phyloP scores from a whole-genome alignment of 2,888 invertebrate genomes.

The Tetragonula carbonaria region DNA sequence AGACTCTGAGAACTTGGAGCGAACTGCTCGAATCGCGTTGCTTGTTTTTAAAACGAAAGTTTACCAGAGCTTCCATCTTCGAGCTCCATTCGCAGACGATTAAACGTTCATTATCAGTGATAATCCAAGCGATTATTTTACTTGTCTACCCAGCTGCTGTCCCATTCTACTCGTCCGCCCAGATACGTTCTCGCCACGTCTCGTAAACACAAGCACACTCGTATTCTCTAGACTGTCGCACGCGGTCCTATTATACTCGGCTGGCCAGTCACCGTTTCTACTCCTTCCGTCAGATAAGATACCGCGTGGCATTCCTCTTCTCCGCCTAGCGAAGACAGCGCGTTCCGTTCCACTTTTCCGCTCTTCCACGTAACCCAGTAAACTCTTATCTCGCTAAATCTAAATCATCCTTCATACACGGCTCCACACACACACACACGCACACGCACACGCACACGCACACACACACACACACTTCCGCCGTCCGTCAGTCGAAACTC shows the following conservation, averaged over 20 bases:
- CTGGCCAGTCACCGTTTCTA: neutral
- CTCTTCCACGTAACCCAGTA: neutral
- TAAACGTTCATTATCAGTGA: neutral
- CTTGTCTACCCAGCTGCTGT: neutral
- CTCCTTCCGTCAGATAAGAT: constrained; percentile 18
- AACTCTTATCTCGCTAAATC: neutral
- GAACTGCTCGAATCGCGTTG: neutral
- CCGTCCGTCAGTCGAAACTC: neutral
- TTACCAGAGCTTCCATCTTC: neutral
- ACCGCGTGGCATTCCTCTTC: constrained; percentile 12
- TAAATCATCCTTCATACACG: neutral
- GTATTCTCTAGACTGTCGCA: neutral
- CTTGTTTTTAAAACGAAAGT: neutral
- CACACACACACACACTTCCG: too few species aligned
- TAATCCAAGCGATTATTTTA: neutral
- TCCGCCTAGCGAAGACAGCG: neutral
- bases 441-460: too few species aligned
- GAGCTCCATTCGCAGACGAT: neutral
- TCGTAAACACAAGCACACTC: neutral
- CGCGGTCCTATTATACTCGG: neutral
- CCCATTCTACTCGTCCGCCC: constrained; percentile 13
- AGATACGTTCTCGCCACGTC: neutral
- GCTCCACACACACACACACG: too few species aligned
- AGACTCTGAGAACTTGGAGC: neutral
- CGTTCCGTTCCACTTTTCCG: constrained; percentile 21